Percentiles rank a stretch among this genome's conserved stretches.
Conservation (phyloP, 2,113 vertebrate genomes). For the Thunnus thynnus region DNA sequence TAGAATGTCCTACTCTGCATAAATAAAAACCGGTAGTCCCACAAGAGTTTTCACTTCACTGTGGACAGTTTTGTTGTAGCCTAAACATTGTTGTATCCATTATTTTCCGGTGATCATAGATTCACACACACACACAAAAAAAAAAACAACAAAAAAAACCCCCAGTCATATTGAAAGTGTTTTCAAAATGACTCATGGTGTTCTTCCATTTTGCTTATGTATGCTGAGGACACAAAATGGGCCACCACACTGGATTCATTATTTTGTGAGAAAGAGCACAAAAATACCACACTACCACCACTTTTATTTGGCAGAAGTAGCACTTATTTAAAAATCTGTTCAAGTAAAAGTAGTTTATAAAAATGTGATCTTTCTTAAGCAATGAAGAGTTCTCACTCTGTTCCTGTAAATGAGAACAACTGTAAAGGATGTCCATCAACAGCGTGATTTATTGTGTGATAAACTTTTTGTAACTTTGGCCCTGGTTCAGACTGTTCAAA, state of each 20-base stretch:
- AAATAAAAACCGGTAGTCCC: conserved; percentile 51
- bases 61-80: conserved; percentile 37
- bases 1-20: conserved; percentile 43
- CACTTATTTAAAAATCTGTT: not conserved
- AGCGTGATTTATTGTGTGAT: conserved; percentile 16
- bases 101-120: conserved; percentile 38
- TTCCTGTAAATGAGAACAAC: conserved; percentile 14
- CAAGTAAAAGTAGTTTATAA: conserved; percentile 6
- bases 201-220: not conserved
- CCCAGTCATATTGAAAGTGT: not conserved
- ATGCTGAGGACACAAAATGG: conserved; percentile 2
- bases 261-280: not conserved
- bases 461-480: conserved; percentile 24
- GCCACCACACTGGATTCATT: not conserved
- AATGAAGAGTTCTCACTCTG: not conserved
- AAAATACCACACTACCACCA: conserved; percentile 4
- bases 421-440: conserved; percentile 10
- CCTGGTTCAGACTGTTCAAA: conserved; percentile 27
- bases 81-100: conserved; percentile 34
- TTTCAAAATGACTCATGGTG: not conserved
- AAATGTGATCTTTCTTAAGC: not conserved
- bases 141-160: too few species aligned
- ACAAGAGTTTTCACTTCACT: conserved; percentile 42
- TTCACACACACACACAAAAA: too few species aligned
- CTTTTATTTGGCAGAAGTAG: not conserved